Evolutionary conservation across 2,113 vertebrate species (phyloP), one percentile per base, ranked within the genome.

Genomic region (Zeus faber): DNA sequence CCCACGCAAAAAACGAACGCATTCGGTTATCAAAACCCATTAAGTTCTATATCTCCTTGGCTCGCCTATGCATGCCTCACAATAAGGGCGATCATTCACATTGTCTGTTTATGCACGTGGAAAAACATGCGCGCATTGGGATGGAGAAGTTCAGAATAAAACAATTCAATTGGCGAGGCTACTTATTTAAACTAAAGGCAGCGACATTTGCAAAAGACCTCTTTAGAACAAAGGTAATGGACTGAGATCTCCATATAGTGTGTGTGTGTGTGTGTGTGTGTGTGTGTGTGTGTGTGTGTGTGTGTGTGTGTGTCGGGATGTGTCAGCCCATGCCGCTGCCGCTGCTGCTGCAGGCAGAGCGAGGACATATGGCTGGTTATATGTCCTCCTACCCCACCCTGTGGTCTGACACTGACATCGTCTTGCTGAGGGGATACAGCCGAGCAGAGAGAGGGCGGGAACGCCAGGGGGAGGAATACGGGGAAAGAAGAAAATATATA

Each of bases 301-400:
- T 35, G 10, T 37, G 9, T 37, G 13, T n/a, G 13, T 14, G 33
- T 37, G 13, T 37, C 3, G 13, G 13, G 13, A 5, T 14, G 33
- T n/a, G 13, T 37, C 31, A 4, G 31, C 37, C 37, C 11, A 7
- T 25, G 10, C 26, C 7, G 44, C 25, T 14, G 5, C 20, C 18
- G n/a, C 2, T 51, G 62, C 65, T 58, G 62, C 64, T 76, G 65
- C 27, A 45, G 54, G 70, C 65, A 58, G 70, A 72, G 62, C 58
- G 58, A 65, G 71, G 74, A 79, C 76, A 73, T 82, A 78, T 77
- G 76, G 78, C 59, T 70, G 63, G 44, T 80, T 76, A 43, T 56
- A 72, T 43, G 88, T 90, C 76, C 91, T 95, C 85, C 91, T 91
- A 89, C 93, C 90, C 92, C 93, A 95, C 94, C 92, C 91, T 92